A percentile compares a stretch with the other conserved stretches of the same genome.
These are phyloP conservation scores for Nothobranchius furzeri DNA, from an alignment of 2,113 vertebrate species.

Conservation along the genomic window DNA sequence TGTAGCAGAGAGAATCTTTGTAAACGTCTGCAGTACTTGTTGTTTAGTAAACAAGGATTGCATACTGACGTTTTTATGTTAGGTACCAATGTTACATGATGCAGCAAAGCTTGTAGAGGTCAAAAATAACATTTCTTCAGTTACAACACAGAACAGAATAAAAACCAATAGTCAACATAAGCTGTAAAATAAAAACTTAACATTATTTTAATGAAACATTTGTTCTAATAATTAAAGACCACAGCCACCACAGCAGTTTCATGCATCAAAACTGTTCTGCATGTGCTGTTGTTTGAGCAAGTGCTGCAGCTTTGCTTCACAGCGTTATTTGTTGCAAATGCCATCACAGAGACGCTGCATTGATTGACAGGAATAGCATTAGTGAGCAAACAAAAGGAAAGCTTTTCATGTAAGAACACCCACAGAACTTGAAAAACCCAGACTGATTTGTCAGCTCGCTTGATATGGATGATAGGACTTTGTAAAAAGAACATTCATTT, in stretches of 20 bases:
- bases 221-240: constrained; percentile 39
- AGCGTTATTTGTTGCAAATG: constrained; percentile 11
- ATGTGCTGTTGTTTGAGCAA: constrained; percentile 3
- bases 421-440: constrained; percentile 31
- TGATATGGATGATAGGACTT: constrained; percentile 27
- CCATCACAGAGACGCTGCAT: constrained; percentile 11
- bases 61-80: no score
- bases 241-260: constrained; percentile 20
- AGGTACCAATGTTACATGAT: neutral
- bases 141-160: constrained; percentile 11
- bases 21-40: no score
- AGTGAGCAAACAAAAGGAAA: constrained; percentile 39
- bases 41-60: no score
- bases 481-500: constrained; percentile 21
- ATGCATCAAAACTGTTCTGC: constrained; percentile 26
- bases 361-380: constrained; percentile 48
- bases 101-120: constrained; percentile 1
- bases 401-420: constrained; percentile 33
- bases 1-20: no score
- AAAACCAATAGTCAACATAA: neutral
- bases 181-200: no score
- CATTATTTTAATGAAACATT: constrained; percentile 41
- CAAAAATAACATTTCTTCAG: neutral
- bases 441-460: constrained; percentile 37
- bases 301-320: constrained; percentile 16